Evolutionary conservation across 2,113 vertebrate genomes (phyloP), one percentile per base, ranked within the genome.

Genomic region (Strix uralensis): DNA sequence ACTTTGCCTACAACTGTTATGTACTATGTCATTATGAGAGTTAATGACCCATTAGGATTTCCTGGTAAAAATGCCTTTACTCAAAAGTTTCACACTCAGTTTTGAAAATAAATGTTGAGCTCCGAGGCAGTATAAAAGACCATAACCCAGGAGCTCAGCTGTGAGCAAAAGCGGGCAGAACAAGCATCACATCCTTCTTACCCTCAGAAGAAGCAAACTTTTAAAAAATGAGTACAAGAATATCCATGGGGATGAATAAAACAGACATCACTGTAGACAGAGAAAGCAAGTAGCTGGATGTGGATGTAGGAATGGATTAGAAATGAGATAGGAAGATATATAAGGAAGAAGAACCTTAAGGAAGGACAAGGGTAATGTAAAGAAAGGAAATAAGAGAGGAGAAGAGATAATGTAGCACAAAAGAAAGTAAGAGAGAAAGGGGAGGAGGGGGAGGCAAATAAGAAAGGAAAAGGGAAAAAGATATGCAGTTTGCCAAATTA

Each of bases 21-120:
- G 21, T 67, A 96, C 67, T 67, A 69, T 57, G 52, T 47, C 69
- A 90, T 86, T 92, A 92, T 1, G 6, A 21, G 59, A 94, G 44
- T 61, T 96, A 94, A 94, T 74, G 88, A 88, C 18, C 82, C 82
- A 81, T 92, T 67, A 86, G 86, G 47, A 86, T 71, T 92, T 78
- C 63, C 80, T 84, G 73, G 62, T 90, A 91, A 85, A 94, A 90
- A 88, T 85, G 46, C 15, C 38, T 92, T 86, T 91, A 86, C 57
- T 83, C 65, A 69, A 20, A 94, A 92, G 55, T 94, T 93, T 96
- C 71, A 83, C 44, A 55, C 25, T 80, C 42, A 74, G 65, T 71
- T 92, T 94, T 86, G 90, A 92, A 95, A 92, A 74, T 52, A 93
- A 88, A 93, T 52, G 57, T 65, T 51, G 71, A 84, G 17, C 44